These are phyloP conservation scores for Sciurus niger DNA, from an alignment of 2,113 vertebrate genomes.

Conservation along the genomic window DNA sequence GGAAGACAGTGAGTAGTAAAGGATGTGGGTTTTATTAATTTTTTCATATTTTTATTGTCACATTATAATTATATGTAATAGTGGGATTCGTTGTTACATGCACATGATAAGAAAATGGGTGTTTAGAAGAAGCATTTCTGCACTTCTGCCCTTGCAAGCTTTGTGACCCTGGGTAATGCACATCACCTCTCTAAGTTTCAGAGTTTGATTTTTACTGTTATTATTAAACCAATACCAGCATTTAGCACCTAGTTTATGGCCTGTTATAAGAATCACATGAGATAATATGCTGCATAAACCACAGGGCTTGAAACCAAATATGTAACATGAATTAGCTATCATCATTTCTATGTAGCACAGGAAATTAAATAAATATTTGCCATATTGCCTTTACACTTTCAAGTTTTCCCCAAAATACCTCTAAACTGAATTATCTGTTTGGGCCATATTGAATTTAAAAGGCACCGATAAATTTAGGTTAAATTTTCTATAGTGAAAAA, in stretches of 20 bases:
- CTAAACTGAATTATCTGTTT: constrained; percentile 44
- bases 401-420: background rate
- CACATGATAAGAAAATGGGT: too few species aligned
- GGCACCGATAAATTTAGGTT: constrained; percentile 30
- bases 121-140: background rate
- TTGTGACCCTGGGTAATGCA: background rate
- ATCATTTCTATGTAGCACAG: background rate
- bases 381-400: background rate
- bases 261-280: background rate
- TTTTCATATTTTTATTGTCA: too few species aligned
- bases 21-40: background rate
- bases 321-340: background rate
- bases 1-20: background rate
- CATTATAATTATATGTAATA: too few species aligned
- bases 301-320: background rate
- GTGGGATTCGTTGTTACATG: too few species aligned
- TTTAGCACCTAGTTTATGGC: background rate
- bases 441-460: background rate
- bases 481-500: constrained; percentile 19
- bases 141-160: background rate
- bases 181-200: background rate
- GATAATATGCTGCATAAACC: background rate
- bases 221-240: constrained; percentile 19
- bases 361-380: constrained; percentile 8
- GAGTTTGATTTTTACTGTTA: background rate